Evolutionary conservation across 1,140 invertebrate genomes (phyloP).

Genomic region (Zophobas morio): DNA sequence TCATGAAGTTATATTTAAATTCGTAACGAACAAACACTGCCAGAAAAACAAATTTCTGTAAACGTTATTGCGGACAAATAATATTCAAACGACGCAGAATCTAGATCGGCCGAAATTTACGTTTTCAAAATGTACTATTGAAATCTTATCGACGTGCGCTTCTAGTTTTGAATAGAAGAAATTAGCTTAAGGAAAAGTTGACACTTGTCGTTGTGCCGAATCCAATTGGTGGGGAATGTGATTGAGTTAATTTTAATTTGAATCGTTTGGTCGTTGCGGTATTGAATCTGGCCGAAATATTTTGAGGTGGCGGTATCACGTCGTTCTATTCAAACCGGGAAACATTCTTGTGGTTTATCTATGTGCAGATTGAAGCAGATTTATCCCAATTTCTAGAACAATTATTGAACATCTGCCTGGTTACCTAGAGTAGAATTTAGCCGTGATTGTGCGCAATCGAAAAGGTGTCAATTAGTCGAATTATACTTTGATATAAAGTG

Average conservation of each 20-base stretch:
- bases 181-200: too few relatives aligned
- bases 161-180: background rate
- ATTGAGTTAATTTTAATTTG: slow-evolving; percentile 43
- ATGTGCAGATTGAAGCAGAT: slow-evolving; percentile 42
- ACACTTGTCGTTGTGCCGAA: slow-evolving; percentile 6
- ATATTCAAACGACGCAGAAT: too few relatives aligned
- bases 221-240: slow-evolving; percentile 1
- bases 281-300: slow-evolving; percentile 38
- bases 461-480: background rate
- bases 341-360: slow-evolving; percentile 45
- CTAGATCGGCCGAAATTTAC: too few relatives aligned
- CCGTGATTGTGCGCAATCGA: background rate
- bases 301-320: slow-evolving; percentile 32
- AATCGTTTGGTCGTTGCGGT: slow-evolving; percentile 22
- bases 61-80: slow-evolving; percentile 1
- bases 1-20: slow-evolving; percentile 18
- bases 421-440: slow-evolving; percentile 7
- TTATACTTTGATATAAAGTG: too few relatives aligned
- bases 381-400: slow-evolving; percentile 26
- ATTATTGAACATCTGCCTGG: slow-evolving; percentile 26
- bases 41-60: background rate
- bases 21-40: slow-evolving; percentile 1
- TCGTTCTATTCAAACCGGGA: slow-evolving; percentile 20
- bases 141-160: too few relatives aligned
- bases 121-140: too few relatives aligned